phyloP scores from a whole-genome alignment of 1,140 invertebrate genomes.

The Brachionus calyciflorus region DNA sequence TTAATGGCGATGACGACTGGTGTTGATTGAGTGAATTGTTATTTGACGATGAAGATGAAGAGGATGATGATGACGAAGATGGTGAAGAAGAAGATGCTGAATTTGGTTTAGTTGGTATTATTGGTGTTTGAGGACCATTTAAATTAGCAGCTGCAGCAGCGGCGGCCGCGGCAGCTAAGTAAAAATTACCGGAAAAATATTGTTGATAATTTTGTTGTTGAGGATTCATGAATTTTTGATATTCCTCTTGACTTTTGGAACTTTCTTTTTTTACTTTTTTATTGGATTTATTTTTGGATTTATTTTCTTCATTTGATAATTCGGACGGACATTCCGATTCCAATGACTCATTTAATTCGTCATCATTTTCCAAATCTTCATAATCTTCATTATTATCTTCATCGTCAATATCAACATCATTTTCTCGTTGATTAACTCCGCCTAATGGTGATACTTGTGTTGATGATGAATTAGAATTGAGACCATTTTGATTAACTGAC shows the following conservation, averaged over 20 bases:
- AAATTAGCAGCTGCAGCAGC: not conserved
- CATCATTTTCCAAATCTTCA: not conserved
- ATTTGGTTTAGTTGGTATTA: not conserved
- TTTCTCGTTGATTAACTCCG: not conserved
- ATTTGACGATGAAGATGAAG: not conserved
- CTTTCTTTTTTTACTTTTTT: too few relatives aligned
- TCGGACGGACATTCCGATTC: not conserved
- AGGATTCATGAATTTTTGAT: not conserved
- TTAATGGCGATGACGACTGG: conserved; percentile 16
- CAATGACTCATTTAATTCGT: not conserved
- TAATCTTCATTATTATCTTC: not conserved
- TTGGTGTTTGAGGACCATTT: not conserved
- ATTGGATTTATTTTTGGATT: too few relatives aligned
- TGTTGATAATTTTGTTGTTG: conserved; percentile 3
- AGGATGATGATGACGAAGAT: not conserved
- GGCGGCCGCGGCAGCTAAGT: not conserved
- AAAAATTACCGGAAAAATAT: conserved; percentile 28
- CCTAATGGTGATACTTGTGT: not conserved
- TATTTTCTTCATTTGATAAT: not conserved
- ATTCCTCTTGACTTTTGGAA: too few relatives aligned
- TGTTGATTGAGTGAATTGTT: not conserved
- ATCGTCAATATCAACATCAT: not conserved
- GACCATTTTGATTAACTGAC: not conserved
- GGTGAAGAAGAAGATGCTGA: not conserved
- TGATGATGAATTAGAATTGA: conserved; percentile 3